Percentiles rank a stretch among this genome's conserved stretches.
Evolutionary conservation across 2,797 vertebrate species (phyloP).

Genomic region (Pantherophis vulpinus): DNA sequence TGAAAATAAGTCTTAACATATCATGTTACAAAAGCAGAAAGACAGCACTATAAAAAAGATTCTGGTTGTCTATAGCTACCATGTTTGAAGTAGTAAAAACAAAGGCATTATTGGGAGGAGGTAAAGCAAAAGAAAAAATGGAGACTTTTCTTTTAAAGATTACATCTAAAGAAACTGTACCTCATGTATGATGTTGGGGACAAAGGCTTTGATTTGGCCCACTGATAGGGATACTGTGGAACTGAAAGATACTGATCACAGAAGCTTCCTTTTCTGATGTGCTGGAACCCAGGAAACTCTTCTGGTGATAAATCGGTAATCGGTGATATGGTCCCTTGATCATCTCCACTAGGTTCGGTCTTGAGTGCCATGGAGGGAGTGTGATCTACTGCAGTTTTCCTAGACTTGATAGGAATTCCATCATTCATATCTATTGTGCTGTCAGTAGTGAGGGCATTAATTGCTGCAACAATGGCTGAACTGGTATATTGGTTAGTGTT

Average conservation of each 20-base stretch:
- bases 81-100: not conserved
- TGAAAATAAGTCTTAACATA: not conserved
- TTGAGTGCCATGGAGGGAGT: conserved; percentile 83
- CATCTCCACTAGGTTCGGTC: conserved; percentile 85
- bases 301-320: conserved; percentile 75
- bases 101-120: not conserved
- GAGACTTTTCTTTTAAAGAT: not conserved
- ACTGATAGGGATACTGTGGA: conserved; percentile 87
- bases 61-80: not conserved
- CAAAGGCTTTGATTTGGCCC: conserved; percentile 88
- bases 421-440: conserved; percentile 84
- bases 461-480: conserved; percentile 94
- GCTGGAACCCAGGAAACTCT: conserved; percentile 78
- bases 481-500: conserved; percentile 96
- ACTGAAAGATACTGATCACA: conserved; percentile 90
- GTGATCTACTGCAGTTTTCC: conserved; percentile 85
- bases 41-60: not conserved
- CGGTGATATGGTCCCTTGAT: conserved; percentile 75
- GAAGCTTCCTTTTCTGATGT: conserved; percentile 87
- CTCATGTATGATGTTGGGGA: conserved; percentile 80
- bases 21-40: not conserved
- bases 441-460: conserved; percentile 94
- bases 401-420: conserved; percentile 88
- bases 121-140: not conserved
- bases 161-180: conserved; percentile 65